Evolutionary conservation across 2,797 vertebrate genomes (phyloP).

Genomic region (Ctenosaura bakeri): DNA sequence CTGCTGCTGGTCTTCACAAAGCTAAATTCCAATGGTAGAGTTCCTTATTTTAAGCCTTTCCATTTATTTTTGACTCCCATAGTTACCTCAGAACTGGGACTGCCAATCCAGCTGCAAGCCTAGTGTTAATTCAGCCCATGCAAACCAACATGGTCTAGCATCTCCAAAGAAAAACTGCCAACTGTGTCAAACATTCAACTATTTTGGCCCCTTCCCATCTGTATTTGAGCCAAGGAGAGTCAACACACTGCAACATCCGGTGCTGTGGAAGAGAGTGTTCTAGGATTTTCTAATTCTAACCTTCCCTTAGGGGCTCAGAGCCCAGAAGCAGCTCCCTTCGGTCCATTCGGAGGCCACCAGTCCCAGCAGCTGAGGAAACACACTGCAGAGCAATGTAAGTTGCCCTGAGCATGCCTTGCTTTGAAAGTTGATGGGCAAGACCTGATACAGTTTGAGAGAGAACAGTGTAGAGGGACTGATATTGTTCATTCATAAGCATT

Average conservation of each 20-base stretch:
- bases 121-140: neutral
- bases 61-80: neutral
- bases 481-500: neutral
- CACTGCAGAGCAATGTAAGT: neutral
- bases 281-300: neutral
- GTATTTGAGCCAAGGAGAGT: neutral
- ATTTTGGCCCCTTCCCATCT: conserved; percentile 5
- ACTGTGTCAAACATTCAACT: conserved; percentile 6
- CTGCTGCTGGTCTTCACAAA: neutral
- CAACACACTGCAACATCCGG: neutral
- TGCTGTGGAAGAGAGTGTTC: neutral
- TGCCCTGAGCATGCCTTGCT: neutral
- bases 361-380: neutral
- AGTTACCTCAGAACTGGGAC: neutral
- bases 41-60: neutral
- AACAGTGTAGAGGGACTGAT: too few species aligned
- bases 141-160: neutral
- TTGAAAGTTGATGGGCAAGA: neutral
- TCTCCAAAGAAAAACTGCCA: neutral
- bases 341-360: neutral
- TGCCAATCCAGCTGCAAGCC: neutral
- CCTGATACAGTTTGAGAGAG: neutral
- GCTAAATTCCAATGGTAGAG: neutral
- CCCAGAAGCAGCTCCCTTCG: neutral
- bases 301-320: neutral